Percentiles rank a stretch among this genome's conserved stretches.
These are phyloP conservation scores for Mercenaria mercenaria DNA, from an alignment of 1,140 invertebrate genomes.

Conservation along the genomic window DNA sequence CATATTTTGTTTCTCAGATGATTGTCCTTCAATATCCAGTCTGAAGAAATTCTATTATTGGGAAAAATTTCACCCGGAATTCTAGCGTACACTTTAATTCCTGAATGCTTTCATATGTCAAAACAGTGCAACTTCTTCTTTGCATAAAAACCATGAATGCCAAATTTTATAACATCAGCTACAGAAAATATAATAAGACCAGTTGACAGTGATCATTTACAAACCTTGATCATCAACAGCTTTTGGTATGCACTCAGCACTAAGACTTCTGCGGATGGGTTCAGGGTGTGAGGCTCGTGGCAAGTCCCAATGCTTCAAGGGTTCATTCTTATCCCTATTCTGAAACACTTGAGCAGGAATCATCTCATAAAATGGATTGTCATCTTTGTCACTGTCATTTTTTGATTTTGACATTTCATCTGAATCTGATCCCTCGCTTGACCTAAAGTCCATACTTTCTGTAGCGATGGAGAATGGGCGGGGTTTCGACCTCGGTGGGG, in stretches of 20 bases:
- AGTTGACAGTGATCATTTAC: no score
- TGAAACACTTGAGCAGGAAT: slow-evolving; percentile 38
- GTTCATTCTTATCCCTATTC: slow-evolving; percentile 37
- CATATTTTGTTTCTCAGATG: no score
- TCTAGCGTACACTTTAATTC: no score
- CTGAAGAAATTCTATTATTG: no score
- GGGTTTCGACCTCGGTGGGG: slow-evolving; percentile 58
- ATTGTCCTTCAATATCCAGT: no score
- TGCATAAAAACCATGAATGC: not conserved
- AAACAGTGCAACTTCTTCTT: no score
- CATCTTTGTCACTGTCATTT: slow-evolving; percentile 43
- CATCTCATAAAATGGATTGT: slow-evolving; percentile 44
- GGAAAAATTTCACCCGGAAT: no score
- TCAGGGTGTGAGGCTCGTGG: slow-evolving; percentile 42
- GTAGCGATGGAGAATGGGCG: slow-evolving; percentile 68
- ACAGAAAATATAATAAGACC: not conserved
- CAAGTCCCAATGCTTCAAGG: slow-evolving; percentile 73
- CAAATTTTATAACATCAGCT: slow-evolving; percentile 10
- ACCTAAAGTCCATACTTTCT: slow-evolving; percentile 59
- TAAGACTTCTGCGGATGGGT: slow-evolving; percentile 69
- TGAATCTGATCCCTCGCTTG: slow-evolving; percentile 24
- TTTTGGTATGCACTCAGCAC: slow-evolving; percentile 70
- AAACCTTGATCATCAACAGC: slow-evolving; percentile 62
- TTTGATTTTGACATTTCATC: slow-evolving; percentile 19
- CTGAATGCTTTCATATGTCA: no score